Base-by-base conservation (phyloP, 2,113 vertebrate species). In the Bagarius yarrelli region DNA sequence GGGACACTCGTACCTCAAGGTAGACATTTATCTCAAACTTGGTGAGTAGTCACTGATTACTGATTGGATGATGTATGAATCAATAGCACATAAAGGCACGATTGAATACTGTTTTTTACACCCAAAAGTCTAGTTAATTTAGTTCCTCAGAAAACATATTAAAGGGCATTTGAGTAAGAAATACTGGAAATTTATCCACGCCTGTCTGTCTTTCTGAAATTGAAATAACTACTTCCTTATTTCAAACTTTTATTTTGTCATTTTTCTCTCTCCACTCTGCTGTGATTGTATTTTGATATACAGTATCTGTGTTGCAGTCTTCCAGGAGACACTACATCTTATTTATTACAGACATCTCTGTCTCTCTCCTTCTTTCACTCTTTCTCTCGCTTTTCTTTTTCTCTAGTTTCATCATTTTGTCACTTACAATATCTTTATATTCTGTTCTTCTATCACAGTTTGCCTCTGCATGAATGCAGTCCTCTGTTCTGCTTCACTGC, bases 401-500 rank as follows among this genome's bases (percentile, higher is more conserved):
- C n/a, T n/a, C n/a, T n/a, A n/a, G n/a, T 66, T 53, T 36, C 11
- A 5, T 40, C 15, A 14, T 72, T 23, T 70, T 64, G 47, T 79
- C 30, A 23, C 27, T 81, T 25, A 21, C 19, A 53, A 70, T 36
- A 47, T 64, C 44, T 78, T n/a, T 59, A 27, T 16, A 25, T 69
- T 60, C 25, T 34, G 23, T 67, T 69, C 77, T 79, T 64, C 63
- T 13, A 69, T 64, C 76, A 60, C 76, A 61, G 15, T 30, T 73
- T 23, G 25, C 66, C 67, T 76, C 44, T 32, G 53, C 27, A 36
- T 9, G 15, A 69, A 61, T 78, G 78, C 50, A 50, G 55, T 64
- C 72, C 77, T 73, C 52, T 79, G 61, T 34, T 87, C 83, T 76
- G 81, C 88, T 89, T 80, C 88, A 89, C 87, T 91, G 91, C 89